These are phyloP conservation scores for Galleria mellonella DNA, from an alignment of 1,140 invertebrate species.

Conservation along the genomic window DNA sequence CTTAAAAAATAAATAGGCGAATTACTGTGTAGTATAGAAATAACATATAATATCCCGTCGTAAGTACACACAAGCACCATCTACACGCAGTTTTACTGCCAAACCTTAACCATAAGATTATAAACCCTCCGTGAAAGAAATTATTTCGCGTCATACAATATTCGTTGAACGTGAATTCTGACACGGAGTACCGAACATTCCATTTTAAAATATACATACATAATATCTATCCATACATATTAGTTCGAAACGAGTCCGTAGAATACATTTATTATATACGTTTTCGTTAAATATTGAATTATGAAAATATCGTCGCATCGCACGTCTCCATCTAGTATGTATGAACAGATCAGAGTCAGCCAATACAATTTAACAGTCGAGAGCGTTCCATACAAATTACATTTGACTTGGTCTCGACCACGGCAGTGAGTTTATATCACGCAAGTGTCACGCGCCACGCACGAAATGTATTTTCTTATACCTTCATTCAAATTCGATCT, in stretches of 20 bases:
- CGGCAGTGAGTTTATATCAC: constrained; percentile 11
- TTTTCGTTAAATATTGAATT: no score
- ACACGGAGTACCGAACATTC: constrained; percentile 17
- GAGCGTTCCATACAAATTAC: constrained; percentile 4
- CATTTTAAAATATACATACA: constrained; percentile 21
- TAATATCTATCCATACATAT: constrained; percentile 5
- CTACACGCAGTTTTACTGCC: constrained; percentile 60
- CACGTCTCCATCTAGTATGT: no score
- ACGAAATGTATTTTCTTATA: constrained; percentile 1
- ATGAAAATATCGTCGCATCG: no score
- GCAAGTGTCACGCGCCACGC: no score
- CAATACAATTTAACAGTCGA: background rate
- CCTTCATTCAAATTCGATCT: constrained; percentile 30
- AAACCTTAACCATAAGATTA: constrained; percentile 28
- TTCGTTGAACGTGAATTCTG: background rate
- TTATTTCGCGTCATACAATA: background rate
- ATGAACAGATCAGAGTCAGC: no score
- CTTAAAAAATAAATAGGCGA: constrained; percentile 57
- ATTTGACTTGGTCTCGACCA: background rate
- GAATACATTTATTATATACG: no score
- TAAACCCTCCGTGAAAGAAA: constrained; percentile 23
- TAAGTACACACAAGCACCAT: constrained; percentile 69
- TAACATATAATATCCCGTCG: constrained; percentile 50
- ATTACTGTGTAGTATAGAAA: constrained; percentile 35
- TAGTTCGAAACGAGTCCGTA: no score